Evolutionary conservation across 1,140 invertebrate genomes (phyloP).

Genomic region (Maconellicoccus hirsutus): DNA sequence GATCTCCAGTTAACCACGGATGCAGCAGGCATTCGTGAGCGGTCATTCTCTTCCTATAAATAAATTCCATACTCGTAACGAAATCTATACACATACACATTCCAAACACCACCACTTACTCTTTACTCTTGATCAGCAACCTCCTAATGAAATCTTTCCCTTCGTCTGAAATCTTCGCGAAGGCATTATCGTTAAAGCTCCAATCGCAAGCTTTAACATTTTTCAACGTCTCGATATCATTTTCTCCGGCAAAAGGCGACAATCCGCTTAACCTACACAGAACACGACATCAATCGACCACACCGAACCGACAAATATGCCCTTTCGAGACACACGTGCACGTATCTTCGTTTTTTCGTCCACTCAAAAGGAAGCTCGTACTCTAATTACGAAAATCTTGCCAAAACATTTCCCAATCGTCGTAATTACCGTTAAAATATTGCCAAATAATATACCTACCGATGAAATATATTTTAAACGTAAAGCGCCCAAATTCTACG

Average conservation of each 20-base stretch:
- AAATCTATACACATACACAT: background rate
- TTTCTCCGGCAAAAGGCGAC: constrained; percentile 97
- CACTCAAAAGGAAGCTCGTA: background rate
- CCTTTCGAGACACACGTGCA: too few relatives aligned
- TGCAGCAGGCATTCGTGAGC: constrained; percentile 94
- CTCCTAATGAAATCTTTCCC: constrained; percentile 95
- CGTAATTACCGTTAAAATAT: background rate
- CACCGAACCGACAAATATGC: too few relatives aligned
- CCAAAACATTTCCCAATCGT: background rate
- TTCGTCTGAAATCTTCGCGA: constrained; percentile 84
- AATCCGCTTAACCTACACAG: constrained; percentile 74
- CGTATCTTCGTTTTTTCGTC: too few relatives aligned
- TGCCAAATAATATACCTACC: background rate
- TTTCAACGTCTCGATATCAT: constrained; percentile 94
- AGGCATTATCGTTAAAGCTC: constrained; percentile 95
- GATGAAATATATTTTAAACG: too few relatives aligned
- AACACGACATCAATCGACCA: background rate
- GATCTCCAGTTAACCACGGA: constrained; percentile 82
- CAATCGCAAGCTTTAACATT: constrained; percentile 97
- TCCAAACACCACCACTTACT: constrained; percentile 46
- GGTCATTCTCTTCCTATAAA: constrained; percentile 83
- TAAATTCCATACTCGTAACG: background rate
- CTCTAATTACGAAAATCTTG: background rate
- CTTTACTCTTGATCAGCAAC: constrained; percentile 85
- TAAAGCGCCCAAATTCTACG: too few relatives aligned